Evolutionary conservation across 2,888 invertebrate genomes (phyloP).

Genomic region (Drosophila recens): DNA sequence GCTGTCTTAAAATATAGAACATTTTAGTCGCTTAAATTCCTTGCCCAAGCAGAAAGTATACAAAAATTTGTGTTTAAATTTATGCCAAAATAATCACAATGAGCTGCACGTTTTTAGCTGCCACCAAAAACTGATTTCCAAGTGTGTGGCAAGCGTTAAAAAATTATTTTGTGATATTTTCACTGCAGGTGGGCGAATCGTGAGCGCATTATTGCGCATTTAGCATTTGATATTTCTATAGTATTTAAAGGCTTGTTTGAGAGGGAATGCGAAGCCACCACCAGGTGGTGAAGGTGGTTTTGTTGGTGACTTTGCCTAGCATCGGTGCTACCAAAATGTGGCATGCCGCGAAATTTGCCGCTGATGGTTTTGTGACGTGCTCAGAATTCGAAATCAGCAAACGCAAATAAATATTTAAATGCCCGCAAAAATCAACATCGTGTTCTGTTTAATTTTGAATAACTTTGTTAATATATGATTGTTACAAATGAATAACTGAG

Average conservation of each 20-base stretch:
- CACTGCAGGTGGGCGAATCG: constrained; percentile 13
- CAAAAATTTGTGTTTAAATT: constrained; percentile 8
- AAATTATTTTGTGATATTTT: constrained; percentile 28
- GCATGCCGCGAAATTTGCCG: constrained; percentile 49
- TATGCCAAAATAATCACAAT: not conserved
- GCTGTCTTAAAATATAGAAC: not conserved
- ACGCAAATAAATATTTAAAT: constrained; percentile 62
- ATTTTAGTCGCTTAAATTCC: not conserved
- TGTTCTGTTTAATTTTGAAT: constrained; percentile 32
- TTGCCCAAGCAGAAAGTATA: no score
- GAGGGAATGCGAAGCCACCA: not conserved
- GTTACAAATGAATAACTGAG: constrained; percentile 8
- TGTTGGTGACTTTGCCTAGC: constrained; percentile 16
- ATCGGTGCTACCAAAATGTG: constrained; percentile 29
- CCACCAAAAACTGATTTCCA: constrained; percentile 13
- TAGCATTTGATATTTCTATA: constrained; percentile 34
- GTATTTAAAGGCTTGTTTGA: constrained; percentile 12
- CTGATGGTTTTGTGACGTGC: constrained; percentile 70
- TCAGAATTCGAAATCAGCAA: constrained; percentile 58
- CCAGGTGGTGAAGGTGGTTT: constrained; percentile 19
- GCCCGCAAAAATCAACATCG: constrained; percentile 43
- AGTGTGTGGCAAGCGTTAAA: constrained; percentile 21
- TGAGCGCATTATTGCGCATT: constrained; percentile 47
- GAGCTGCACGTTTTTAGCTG: constrained; percentile 1
- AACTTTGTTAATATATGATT: constrained; percentile 22